Evolutionary conservation across 1,140 invertebrate genomes (phyloP).

Genomic region (Heliconius melpomene): DNA sequence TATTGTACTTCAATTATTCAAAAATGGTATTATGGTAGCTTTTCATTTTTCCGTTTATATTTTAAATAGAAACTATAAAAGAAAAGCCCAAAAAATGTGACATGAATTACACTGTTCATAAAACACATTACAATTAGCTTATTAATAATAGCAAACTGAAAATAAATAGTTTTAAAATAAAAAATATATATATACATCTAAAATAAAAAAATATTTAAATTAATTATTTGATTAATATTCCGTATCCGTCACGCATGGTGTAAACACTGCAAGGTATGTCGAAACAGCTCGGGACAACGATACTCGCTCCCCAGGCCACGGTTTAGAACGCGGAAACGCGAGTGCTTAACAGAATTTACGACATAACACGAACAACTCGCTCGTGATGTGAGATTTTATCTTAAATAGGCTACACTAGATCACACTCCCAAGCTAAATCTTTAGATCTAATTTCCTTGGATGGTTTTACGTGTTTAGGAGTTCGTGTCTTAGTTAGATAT

Average conservation of each 20-base stretch:
- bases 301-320: constrained; percentile 15
- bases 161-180: too few relatives aligned
- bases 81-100: too few relatives aligned
- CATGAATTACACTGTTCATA: too few relatives aligned
- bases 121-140: too few relatives aligned
- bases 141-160: too few relatives aligned
- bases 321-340: constrained; percentile 49
- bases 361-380: constrained; percentile 48
- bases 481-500: not conserved
- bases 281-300: constrained; percentile 30
- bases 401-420: constrained; percentile 33
- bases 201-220: not conserved
- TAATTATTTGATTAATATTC: not conserved
- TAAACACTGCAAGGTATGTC: constrained; percentile 11
- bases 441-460: not conserved
- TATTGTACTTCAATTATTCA: too few relatives aligned
- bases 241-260: constrained; percentile 21
- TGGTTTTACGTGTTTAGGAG: not conserved
- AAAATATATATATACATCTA: not conserved
- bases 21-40: too few relatives aligned
- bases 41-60: too few relatives aligned
- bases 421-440: constrained; percentile 30
- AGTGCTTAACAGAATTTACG: constrained; percentile 47
- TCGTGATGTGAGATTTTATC: constrained; percentile 59
- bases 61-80: too few relatives aligned